Evolutionary conservation across 2,888 invertebrate species (phyloP).

Genomic region (Spicauda simplicius): DNA sequence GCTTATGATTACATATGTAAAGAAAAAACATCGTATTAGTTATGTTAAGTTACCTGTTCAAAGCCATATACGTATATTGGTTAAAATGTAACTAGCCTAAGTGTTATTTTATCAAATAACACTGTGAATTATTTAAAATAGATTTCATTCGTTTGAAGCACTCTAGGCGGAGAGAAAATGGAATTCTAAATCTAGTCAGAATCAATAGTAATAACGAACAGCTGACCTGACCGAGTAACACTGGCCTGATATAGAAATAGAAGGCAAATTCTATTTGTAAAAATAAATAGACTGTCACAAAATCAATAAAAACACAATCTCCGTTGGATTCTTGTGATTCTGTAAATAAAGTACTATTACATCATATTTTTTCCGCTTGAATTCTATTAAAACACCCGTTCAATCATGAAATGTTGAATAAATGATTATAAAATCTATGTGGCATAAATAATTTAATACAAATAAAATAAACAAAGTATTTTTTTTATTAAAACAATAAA

Average conservation of each 20-base stretch:
- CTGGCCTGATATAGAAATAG: slow-evolving; percentile 20
- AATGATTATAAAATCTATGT: no score
- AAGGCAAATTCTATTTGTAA: slow-evolving; percentile 21
- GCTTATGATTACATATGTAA: no score
- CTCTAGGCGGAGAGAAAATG: background rate
- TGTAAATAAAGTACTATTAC: no score
- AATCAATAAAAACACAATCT: background rate
- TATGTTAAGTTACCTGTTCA: no score
- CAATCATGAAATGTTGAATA: no score
- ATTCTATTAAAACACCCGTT: no score
- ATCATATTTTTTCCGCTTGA: no score
- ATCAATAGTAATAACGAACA: slow-evolving; percentile 22
- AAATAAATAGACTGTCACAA: slow-evolving; percentile 10
- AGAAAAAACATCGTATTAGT: no score
- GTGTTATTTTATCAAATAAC: background rate
- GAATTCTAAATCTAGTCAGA: slow-evolving; percentile 10
- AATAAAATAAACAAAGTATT: no score
- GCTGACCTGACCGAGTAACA: slow-evolving; percentile 31
- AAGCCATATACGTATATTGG: no score
- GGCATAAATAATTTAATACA: no score
- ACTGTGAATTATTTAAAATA: background rate
- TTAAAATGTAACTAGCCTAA: background rate
- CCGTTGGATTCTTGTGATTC: background rate
- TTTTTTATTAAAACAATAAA: no score
- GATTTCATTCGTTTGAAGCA: background rate